phyloP scores from a whole-genome alignment of 1,140 invertebrate genomes.

The Globodera rostochiensis region DNA sequence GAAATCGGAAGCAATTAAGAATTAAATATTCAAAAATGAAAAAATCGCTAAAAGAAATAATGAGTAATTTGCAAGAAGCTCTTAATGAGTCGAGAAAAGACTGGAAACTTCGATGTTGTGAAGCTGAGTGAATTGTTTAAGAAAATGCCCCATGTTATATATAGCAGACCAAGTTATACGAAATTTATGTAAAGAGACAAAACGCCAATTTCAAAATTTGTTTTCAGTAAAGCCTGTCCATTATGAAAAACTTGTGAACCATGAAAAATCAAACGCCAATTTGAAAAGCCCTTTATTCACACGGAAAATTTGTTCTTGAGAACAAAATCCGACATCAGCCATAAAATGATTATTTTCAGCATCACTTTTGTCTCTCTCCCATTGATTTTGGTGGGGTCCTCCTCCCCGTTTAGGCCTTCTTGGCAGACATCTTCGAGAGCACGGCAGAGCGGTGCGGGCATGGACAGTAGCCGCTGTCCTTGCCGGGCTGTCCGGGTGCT shows the following conservation, averaged over 20 bases:
- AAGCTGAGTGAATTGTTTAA: background rate
- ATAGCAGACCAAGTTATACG: background rate
- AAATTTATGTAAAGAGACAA: background rate
- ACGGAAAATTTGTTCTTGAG: background rate
- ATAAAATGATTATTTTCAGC: background rate
- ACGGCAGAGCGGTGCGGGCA: conserved; percentile 11
- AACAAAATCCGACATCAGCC: background rate
- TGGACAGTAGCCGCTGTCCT: conserved; percentile 13
- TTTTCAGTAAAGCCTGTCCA: too few species aligned
- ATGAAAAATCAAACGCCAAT: too few species aligned
- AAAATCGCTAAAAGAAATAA: background rate
- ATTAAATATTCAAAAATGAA: background rate
- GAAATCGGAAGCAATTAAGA: background rate
- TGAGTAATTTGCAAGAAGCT: background rate
- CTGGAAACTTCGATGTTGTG: background rate
- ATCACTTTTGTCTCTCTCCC: background rate
- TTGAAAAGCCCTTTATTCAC: background rate
- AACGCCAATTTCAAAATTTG: background rate
- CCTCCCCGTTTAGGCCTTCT: too few species aligned
- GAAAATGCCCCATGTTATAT: background rate
- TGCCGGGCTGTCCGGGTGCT: background rate
- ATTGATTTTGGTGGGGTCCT: background rate
- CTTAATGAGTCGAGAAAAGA: background rate
- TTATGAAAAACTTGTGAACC: too few species aligned
- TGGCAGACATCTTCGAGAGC: background rate